Evolutionary conservation across 2,888 invertebrate genomes (phyloP), one percentile per base, ranked within the genome.

Genomic region (Leptopilina myrica): DNA sequence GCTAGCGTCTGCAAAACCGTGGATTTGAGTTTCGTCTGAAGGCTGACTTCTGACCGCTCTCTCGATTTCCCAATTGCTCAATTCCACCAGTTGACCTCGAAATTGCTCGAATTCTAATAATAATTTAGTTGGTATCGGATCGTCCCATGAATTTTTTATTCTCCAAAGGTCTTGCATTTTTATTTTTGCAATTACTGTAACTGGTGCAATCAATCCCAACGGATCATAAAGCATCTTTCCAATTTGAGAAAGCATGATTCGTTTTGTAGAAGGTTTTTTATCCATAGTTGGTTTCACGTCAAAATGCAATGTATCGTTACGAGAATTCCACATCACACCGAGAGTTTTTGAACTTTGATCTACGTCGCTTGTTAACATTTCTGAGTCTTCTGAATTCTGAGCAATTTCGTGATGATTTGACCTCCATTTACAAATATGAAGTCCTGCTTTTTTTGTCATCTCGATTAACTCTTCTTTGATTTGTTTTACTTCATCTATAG

Each of bases 1-100:
- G 5, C 69, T 76, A 0, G 77, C 79, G 46, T 79, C 79, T n/a
- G 66, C 56, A 53, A 79, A 79, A 0, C 64, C 67, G 49, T 79
- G 76, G 5, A 76, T 8, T 46, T 79, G 76, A 1, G 46, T 62
- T 6, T 62, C 62, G 9, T 62, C 62, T n/a, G 62, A 5, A 7
- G 9, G 15, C 2, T 62, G 20, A 62, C 15, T 62, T 7, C 62
- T 62, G 7, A 64, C 11, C 6, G 64, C 33, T 33, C 64, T 26
- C 14, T 64, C 33, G 33, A 64, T 26, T 3, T 33, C 12, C 64
- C 33, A 40, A 12, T 26, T 12, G 11, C 26, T 64, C 11, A 40
- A 5, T 3, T 33, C 40, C 6, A 26, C 4, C 1, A 67, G 2
- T 66, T 15, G 20, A 9, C 49, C 53, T 59, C 59, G 49, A 66